These are phyloP conservation scores for Electrona antarctica DNA, from an alignment of 2,113 vertebrate species.

Conservation along the genomic window DNA sequence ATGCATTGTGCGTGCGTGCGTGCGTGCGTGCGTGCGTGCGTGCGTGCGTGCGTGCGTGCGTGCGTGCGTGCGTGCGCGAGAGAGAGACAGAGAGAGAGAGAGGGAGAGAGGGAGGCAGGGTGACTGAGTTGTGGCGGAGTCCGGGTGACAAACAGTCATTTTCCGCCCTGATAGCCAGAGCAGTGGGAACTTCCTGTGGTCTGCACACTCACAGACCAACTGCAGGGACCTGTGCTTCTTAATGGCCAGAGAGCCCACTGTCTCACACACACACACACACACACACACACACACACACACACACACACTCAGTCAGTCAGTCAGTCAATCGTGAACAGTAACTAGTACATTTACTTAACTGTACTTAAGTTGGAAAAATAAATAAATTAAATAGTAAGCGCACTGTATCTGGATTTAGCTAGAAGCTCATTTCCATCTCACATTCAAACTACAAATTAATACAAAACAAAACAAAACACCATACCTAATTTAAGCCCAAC, in stretches of 20 bases:
- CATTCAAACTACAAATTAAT: no score
- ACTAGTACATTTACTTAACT: no score
- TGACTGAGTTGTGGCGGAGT: conserved; percentile 48
- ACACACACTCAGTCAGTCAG: not conserved
- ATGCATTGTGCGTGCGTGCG: conserved; percentile 35
- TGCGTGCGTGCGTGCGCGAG: not conserved
- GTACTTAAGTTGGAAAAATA: no score
- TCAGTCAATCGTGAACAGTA: no score
- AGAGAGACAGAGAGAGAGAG: conserved; percentile 17
- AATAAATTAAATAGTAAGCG: no score
- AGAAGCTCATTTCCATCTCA: no score
- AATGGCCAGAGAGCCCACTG: conserved; percentile 20
- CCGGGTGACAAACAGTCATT: conserved; percentile 77
- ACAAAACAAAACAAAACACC: no score
- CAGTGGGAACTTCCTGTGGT: conserved; percentile 80
- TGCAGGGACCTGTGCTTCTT: conserved; percentile 31
- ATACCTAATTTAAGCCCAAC: no score
- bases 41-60: conserved; percentile 35
- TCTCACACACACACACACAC: conserved; percentile 13
- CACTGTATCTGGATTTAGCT: no score
- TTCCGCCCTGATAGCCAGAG: conserved; percentile 77
- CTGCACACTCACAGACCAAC: conserved; percentile 59
- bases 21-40: conserved; percentile 25
- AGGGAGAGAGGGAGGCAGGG: conserved; percentile 18
- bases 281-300: conserved; percentile 11